A percentile compares a stretch with the other conserved stretches of the same genome.
These are phyloP conservation scores for Pharmacophagus antenor DNA, from an alignment of 2,888 invertebrate genomes.

Conservation along the genomic window DNA sequence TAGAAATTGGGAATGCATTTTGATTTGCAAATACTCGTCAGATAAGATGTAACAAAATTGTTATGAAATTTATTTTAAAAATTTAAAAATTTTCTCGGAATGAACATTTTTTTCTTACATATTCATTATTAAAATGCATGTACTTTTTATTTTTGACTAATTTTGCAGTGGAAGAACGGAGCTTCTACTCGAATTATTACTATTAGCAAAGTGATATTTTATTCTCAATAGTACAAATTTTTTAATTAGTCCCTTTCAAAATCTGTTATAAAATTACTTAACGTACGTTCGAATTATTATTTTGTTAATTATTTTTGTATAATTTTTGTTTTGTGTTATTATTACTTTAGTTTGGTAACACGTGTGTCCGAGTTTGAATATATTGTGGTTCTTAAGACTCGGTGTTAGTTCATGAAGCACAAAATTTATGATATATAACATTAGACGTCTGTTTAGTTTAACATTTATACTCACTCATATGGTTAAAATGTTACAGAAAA, in stretches of 20 bases:
- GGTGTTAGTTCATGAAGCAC: constrained; percentile 41
- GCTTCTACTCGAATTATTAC: constrained; percentile 43
- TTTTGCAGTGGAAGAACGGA: constrained; percentile 8
- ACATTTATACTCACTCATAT: constrained; percentile 34
- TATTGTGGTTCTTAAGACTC: constrained; percentile 25
- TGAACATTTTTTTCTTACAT: constrained; percentile 1
- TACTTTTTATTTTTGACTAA: constrained; percentile 4
- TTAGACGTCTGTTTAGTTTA: constrained; percentile 35
- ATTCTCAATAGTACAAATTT: constrained; percentile 69
- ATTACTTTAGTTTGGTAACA: constrained; percentile 26
- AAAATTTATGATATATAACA: constrained; percentile 41
- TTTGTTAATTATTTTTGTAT: constrained; percentile 32
- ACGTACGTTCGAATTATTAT: constrained; percentile 48
- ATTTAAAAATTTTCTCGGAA: background rate
- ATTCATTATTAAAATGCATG: background rate
- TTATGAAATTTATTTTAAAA: background rate
- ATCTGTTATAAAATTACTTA: constrained; percentile 51
- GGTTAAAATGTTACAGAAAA: constrained; percentile 38
- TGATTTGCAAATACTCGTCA: background rate
- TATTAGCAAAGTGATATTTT: constrained; percentile 51
- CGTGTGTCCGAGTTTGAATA: constrained; percentile 23
- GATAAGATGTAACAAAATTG: background rate
- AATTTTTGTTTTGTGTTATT: constrained; percentile 33
- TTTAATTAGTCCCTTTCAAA: constrained; percentile 57
- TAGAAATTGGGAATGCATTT: constrained; percentile 7